A percentile compares a stretch with the other conserved stretches of the same genome.
Evolutionary conservation across 2,113 vertebrate genomes (phyloP).

Genomic region (Suncus etruscus): DNA sequence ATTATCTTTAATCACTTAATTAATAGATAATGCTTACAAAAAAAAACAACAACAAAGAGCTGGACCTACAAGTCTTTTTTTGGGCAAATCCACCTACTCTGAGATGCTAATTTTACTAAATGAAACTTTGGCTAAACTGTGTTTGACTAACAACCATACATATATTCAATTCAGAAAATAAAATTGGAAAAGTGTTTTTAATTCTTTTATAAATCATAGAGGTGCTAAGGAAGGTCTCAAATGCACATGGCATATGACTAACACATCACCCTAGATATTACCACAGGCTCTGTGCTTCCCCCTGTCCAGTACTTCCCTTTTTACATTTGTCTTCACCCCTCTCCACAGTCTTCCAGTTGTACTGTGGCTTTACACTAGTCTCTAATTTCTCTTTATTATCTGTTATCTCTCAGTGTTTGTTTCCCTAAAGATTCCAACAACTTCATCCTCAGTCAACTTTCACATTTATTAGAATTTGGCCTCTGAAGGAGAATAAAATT

Average conservation of each 20-base stretch:
- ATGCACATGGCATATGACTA: background rate
- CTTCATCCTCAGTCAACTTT: background rate
- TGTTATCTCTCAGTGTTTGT: background rate
- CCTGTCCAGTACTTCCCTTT: accelerated
- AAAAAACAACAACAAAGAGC: conserved; percentile 63
- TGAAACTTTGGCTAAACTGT: conserved; percentile 44
- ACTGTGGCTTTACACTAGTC: background rate
- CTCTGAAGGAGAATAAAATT: conserved; percentile 3
- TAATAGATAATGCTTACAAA: conserved; percentile 74
- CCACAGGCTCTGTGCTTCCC: background rate
- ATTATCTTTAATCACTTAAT: conserved; percentile 71
- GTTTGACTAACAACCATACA: conserved; percentile 54
- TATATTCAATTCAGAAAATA: conserved; percentile 56
- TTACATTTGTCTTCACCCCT: background rate
- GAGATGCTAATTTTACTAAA: conserved; percentile 46
- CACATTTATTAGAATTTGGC: background rate
- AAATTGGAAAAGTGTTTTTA: conserved; percentile 48
- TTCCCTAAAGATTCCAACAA: background rate
- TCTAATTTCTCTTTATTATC: background rate
- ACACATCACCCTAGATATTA: background rate
- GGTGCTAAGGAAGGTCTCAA: background rate
- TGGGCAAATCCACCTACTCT: conserved; percentile 41
- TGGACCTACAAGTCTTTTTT: conserved; percentile 57
- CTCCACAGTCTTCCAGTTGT: background rate
- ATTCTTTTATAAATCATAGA: conserved; percentile 19